Percentiles rank a stretch among this genome's conserved stretches.
Evolutionary conservation across 2,797 vertebrate species (phyloP).

Genomic region (Tragelaphus eurycerus): DNA sequence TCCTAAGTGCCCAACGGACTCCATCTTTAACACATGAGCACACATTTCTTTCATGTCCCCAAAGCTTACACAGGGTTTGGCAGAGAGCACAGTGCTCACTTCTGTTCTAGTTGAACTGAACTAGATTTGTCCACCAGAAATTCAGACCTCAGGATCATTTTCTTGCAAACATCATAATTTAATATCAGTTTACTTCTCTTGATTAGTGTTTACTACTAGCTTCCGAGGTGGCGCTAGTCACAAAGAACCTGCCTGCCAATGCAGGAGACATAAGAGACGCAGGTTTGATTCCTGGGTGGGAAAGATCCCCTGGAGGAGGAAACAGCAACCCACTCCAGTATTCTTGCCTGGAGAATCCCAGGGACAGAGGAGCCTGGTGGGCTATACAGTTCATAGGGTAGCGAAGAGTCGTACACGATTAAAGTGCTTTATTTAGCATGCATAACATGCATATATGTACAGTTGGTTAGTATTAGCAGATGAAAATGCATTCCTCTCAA

Average conservation of each 20-base stretch:
- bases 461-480: neutral
- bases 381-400: neutral
- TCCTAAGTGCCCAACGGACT: neutral
- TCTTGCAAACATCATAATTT: neutral
- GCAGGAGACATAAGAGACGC: neutral
- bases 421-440: neutral
- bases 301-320: neutral
- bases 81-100: neutral
- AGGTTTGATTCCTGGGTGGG: neutral
- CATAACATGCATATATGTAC: fast-evolving
- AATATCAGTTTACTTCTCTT: neutral
- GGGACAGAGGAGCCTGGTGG: neutral
- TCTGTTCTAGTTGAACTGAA: neutral
- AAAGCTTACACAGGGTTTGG: neutral
- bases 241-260: neutral
- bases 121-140: neutral
- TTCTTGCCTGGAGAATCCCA: neutral
- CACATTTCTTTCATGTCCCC: neutral
- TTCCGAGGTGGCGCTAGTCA: neutral
- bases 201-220: neutral
- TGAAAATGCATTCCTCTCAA: neutral
- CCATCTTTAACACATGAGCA: fast-evolving
- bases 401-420: neutral
- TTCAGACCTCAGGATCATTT: neutral
- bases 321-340: neutral